Evolutionary conservation across 1,140 invertebrate genomes (phyloP).

Genomic region (Drosophila sp.): DNA sequence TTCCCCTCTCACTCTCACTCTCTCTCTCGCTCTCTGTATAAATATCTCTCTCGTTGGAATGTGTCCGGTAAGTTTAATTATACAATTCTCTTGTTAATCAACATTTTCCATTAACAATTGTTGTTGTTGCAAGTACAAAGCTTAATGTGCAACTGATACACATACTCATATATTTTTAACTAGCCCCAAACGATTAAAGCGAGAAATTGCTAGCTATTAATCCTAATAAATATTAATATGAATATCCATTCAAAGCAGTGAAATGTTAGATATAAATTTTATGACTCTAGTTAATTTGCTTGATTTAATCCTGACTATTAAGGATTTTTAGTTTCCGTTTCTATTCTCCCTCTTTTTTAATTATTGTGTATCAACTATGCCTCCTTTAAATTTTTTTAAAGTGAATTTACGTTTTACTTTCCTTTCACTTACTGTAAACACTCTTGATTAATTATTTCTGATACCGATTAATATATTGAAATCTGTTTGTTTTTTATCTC

Average conservation of each 20-base stretch:
- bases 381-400: no score
- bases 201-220: constrained; percentile 23
- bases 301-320: no score
- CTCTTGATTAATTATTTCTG: no score
- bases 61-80: constrained; percentile 30
- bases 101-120: constrained; percentile 37
- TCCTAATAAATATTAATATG: constrained; percentile 10
- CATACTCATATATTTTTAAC: neutral
- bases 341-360: no score
- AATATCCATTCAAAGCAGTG: neutral
- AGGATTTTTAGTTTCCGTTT: no score
- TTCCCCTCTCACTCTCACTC: neutral
- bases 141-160: constrained; percentile 19
- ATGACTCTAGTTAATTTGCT: no score
- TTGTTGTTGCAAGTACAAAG: constrained; percentile 9
- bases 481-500: no score
- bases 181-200: constrained; percentile 10
- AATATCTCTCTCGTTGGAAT: constrained; percentile 9
- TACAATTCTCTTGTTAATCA: constrained; percentile 41
- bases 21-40: neutral
- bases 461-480: no score
- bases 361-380: no score
- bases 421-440: no score
- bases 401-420: no score
- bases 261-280: neutral